Evolutionary conservation across 1,140 invertebrate species (phyloP), one percentile per base, ranked within the genome.

Genomic region (Drosophila subpulchrella): DNA sequence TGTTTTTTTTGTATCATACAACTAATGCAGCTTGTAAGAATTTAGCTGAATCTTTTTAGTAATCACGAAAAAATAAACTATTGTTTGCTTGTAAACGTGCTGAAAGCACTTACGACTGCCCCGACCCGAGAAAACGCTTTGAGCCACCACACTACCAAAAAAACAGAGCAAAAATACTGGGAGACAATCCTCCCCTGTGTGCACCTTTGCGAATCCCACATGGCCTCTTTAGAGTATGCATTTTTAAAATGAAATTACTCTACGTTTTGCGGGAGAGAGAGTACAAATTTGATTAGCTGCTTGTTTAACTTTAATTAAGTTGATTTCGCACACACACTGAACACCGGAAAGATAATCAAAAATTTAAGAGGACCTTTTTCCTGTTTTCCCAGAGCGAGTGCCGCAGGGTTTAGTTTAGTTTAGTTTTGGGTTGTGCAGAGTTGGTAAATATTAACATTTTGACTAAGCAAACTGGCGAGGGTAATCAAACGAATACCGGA

Each of bases 241-340:
- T 88, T 88, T 88, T 88, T 88, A 83, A 88, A 88, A 88, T 80
- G 67, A 88, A 88, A 88, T 88, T 88, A 88, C 72, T 53, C 75
- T 72, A 79, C 83, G 50, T 74, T 86, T 50, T 86, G 75, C 48
- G 36, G 15, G 53, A 57, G 46, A 17, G 5, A n/a, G 30, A 89
- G 89, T 89, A 81, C 71, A 89, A 89, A 89, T 89, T 89, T 89
- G 80, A 89, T 89, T 89, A 89, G 84, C 84, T 78, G 84, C 84
- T 88, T 84, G 84, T 89, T 89, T 89, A 89, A 84, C 84, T 89
- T 89, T 89, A 89, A 88, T 88, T 88, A 83, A 89, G 76, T 81
- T 83, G 65, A 83, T 83, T 77, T 68, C 53, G 46, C 47, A 48
- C 50, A 47, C 59, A 60, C 51, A 65, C n/a, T 57, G 48, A 41